phyloP scores from a whole-genome alignment of 92 coral and sea anemone genomes.

The Hydrozoanthus gracilis region DNA sequence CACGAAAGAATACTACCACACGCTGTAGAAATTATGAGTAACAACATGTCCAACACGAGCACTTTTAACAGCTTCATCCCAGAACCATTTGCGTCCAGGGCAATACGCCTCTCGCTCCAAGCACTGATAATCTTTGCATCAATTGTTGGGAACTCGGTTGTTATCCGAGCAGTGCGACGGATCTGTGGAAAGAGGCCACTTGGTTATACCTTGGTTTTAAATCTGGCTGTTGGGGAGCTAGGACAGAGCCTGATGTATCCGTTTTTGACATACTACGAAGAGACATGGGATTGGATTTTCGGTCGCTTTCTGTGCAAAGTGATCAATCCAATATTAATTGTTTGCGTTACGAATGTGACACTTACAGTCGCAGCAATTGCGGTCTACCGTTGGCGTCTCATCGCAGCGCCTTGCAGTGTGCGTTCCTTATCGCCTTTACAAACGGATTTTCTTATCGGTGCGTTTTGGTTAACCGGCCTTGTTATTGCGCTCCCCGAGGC shows the following conservation, averaged over 20 bases:
- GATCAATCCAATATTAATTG: conserved; percentile 10
- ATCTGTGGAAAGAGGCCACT: conserved; percentile 18
- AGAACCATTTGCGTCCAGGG: conserved; percentile 10
- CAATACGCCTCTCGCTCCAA: conserved; percentile 23
- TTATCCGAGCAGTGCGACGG: conserved; percentile 41
- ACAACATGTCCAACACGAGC: neutral
- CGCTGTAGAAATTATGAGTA: neutral
- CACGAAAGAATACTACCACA: neutral
- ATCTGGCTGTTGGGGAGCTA: conserved; percentile 42
- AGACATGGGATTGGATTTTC: conserved; percentile 20
- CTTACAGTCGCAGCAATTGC: conserved; percentile 40
- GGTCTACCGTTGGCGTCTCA: conserved; percentile 35
- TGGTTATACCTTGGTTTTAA: conserved; percentile 30
- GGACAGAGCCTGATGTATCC: neutral
- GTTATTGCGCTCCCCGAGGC: conserved; percentile 22
- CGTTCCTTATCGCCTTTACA: conserved; percentile 17
- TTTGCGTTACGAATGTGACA: conserved; percentile 28
- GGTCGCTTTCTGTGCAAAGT: conserved; percentile 41
- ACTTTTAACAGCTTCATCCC: neutral
- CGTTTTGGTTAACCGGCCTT: conserved; percentile 11
- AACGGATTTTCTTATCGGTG: conserved; percentile 20
- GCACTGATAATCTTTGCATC: conserved; percentile 5
- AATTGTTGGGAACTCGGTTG: conserved; percentile 12
- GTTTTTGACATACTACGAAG: conserved; percentile 10
- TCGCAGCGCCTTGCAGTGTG: conserved; percentile 23